Evolutionary conservation across 2,113 vertebrate species (phyloP).

Genomic region (Melanostigma gelatinosum): DNA sequence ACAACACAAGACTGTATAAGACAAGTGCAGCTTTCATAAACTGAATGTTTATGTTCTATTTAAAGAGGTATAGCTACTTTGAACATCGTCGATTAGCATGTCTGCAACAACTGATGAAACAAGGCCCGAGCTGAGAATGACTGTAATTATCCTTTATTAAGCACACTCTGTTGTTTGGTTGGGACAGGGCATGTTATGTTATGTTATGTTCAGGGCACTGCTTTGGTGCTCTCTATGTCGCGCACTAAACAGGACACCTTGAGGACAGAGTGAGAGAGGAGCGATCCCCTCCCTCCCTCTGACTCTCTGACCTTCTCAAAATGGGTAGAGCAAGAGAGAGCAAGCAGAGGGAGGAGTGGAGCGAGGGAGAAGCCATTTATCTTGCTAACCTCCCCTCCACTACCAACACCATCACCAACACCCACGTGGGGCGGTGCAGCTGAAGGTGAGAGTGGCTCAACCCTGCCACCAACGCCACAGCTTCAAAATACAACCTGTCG

Average conservation of each 20-base stretch:
- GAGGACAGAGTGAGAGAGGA: conserved; percentile 53
- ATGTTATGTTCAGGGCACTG: conserved; percentile 27
- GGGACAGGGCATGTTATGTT: no score
- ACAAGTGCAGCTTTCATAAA: not conserved
- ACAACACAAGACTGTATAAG: not conserved
- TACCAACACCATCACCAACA: conserved; percentile 4
- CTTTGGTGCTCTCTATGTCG: conserved; percentile 44
- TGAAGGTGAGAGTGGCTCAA: conserved; percentile 74
- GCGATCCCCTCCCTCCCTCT: conserved; percentile 37
- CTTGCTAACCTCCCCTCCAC: conserved; percentile 33
- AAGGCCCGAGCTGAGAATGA: conserved; percentile 28
- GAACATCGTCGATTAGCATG: not conserved
- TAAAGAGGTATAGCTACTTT: not conserved
- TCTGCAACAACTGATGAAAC: conserved; percentile 8
- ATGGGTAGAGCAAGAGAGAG: conserved; percentile 65
- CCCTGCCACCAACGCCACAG: conserved; percentile 52
- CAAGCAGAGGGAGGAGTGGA: conserved; percentile 54
- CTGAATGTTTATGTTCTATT: not conserved
- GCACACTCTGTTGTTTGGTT: conserved; percentile 16
- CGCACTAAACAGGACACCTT: conserved; percentile 65
- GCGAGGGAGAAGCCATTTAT: conserved; percentile 74
- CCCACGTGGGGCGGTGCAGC: conserved; percentile 64
- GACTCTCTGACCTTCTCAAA: conserved; percentile 74
- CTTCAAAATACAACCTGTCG: conserved; percentile 28
- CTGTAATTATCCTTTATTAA: conserved; percentile 35